These are phyloP conservation scores for Premnoplex brunnescens DNA, from an alignment of 2,797 vertebrate genomes.

Conservation along the genomic window DNA sequence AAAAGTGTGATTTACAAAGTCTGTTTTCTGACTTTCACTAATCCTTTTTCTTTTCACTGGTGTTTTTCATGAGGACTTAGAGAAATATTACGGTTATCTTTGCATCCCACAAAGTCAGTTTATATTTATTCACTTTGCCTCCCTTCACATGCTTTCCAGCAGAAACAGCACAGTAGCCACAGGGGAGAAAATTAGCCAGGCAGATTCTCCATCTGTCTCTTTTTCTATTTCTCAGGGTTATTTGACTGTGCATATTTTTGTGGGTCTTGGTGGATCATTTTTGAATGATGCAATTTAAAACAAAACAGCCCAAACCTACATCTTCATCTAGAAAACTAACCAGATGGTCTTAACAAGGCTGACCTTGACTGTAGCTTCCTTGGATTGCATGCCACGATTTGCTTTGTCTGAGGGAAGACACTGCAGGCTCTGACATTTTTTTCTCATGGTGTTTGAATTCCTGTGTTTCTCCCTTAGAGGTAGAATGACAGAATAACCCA, in stretches of 20 bases:
- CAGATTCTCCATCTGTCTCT: slow-evolving; percentile 53
- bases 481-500: background rate
- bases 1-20: background rate
- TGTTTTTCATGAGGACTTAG: background rate
- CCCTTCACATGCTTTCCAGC: slow-evolving; percentile 27
- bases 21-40: background rate
- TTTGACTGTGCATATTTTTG: slow-evolving; percentile 26
- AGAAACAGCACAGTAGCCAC: slow-evolving; percentile 48
- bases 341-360: background rate
- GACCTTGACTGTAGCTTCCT: background rate
- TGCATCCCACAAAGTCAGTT: slow-evolving; percentile 19
- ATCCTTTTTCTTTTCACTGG: background rate
- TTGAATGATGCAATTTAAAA: background rate
- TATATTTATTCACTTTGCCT: slow-evolving; percentile 34
- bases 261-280: background rate
- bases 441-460: background rate
- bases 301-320: background rate
- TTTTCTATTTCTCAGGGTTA: slow-evolving; percentile 21
- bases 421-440: background rate
- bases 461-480: background rate
- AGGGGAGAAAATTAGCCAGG: slow-evolving; percentile 56
- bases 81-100: background rate
- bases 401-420: background rate
- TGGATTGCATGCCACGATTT: fast-evolving
- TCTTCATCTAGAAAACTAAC: background rate